Conservation (phyloP, 2,888 invertebrate genomes). For the Drosophila fungiperda region DNA sequence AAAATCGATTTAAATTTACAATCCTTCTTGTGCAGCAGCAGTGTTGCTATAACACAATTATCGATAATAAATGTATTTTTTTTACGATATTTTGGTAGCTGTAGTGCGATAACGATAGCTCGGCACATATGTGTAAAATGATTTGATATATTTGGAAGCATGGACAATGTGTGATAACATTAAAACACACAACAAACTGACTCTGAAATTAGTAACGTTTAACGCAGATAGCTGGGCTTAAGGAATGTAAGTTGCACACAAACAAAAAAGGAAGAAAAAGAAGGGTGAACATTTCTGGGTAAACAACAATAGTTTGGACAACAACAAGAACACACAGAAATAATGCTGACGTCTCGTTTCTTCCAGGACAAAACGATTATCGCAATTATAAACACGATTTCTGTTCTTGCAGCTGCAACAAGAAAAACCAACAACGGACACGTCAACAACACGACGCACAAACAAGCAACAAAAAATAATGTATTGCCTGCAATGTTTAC, state of each 20-base stretch:
- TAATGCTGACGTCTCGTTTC: slow-evolving; percentile 49
- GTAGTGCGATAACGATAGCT: slow-evolving; percentile 32
- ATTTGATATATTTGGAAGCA: slow-evolving; percentile 40
- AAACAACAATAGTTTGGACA: background rate
- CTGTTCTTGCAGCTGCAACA: slow-evolving; percentile 23
- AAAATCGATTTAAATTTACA: slow-evolving; percentile 1
- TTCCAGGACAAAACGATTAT: slow-evolving; percentile 38
- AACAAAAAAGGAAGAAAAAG: background rate
- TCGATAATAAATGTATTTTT: slow-evolving; percentile 15
- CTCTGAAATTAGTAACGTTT: slow-evolving; percentile 40
- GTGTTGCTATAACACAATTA: background rate
- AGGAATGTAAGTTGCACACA: slow-evolving; percentile 40
- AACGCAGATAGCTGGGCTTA: slow-evolving; percentile 27
- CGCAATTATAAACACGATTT: slow-evolving; percentile 28
- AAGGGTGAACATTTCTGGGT: background rate
- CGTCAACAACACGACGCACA: slow-evolving; percentile 30
- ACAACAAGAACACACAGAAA: slow-evolving; percentile 20
- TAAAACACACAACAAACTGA: slow-evolving; percentile 50
- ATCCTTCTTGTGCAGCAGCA: background rate
- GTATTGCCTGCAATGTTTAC: slow-evolving; percentile 99
- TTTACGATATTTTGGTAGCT: background rate
- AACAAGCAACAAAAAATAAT: slow-evolving; percentile 85
- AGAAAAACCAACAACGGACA: slow-evolving; percentile 29
- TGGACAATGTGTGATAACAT: slow-evolving; percentile 56
- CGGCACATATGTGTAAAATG: slow-evolving; percentile 40